Evolutionary conservation across 2,888 invertebrate genomes (phyloP).

Genomic region (Euproctis similis): DNA sequence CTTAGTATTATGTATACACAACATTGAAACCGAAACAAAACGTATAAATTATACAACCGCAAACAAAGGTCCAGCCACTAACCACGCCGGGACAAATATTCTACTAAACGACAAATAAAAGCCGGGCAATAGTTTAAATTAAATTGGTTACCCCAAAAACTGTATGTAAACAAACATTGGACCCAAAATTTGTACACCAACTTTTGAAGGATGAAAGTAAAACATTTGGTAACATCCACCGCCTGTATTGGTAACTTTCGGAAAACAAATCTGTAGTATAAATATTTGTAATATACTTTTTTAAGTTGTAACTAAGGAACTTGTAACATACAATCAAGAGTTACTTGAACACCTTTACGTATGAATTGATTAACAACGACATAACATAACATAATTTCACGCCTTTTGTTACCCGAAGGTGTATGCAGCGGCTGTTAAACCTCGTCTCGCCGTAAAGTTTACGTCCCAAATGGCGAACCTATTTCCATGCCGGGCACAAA

Average conservation of each 20-base stretch:
- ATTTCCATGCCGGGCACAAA: too few species aligned
- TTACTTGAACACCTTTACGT: too few species aligned
- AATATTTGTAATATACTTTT: neutral
- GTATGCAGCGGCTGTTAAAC: too few species aligned
- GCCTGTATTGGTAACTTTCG: constrained; percentile 46
- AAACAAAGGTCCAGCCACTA: constrained; percentile 55
- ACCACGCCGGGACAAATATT: constrained; percentile 57
- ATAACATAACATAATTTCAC: too few species aligned
- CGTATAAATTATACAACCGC: constrained; percentile 46
- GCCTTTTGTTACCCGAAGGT: too few species aligned
- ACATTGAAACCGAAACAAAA: constrained; percentile 44
- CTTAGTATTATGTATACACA: constrained; percentile 42
- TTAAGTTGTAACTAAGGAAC: too few species aligned
- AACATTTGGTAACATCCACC: constrained; percentile 52
- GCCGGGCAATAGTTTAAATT: constrained; percentile 71
- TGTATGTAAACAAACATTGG: constrained; percentile 62
- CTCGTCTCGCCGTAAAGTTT: too few species aligned
- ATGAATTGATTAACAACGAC: too few species aligned
- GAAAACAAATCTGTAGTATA: constrained; percentile 21
- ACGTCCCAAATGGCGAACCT: too few species aligned
- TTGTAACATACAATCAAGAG: too few species aligned
- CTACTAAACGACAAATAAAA: constrained; percentile 72
- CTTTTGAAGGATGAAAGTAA: constrained; percentile 49
- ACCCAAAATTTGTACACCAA: constrained; percentile 41
- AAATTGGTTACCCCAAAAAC: constrained; percentile 70